Conservation (phyloP, 1,140 invertebrate genomes). For the Helicoverpa armigera region DNA sequence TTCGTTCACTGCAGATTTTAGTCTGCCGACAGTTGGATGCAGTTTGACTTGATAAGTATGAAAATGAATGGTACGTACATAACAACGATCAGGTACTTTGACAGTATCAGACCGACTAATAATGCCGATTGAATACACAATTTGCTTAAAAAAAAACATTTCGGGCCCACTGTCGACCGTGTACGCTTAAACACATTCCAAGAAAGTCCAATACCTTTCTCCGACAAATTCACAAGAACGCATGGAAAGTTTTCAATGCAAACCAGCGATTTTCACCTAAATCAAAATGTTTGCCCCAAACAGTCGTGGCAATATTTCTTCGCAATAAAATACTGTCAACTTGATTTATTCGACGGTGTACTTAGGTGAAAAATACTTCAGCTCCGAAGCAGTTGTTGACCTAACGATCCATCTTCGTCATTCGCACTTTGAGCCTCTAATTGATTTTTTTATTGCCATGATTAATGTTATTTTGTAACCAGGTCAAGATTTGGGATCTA, state of each 20-base stretch:
- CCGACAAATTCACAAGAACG: not conserved
- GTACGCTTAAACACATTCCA: too few species aligned
- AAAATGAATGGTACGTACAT: too few species aligned
- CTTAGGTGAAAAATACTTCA: slow-evolving; percentile 36
- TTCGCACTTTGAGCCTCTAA: slow-evolving; percentile 23
- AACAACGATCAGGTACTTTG: too few species aligned
- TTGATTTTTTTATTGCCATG: slow-evolving; percentile 31
- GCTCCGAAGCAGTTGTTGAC: slow-evolving; percentile 13
- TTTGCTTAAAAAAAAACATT: too few species aligned
- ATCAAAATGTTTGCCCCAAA: slow-evolving; percentile 13
- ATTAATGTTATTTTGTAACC: slow-evolving; percentile 24
- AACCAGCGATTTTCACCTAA: slow-evolving; percentile 6
- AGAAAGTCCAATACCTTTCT: too few species aligned
- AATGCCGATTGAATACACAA: too few species aligned
- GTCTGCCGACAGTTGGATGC: too few species aligned
- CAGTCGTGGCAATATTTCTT: slow-evolving; percentile 25
- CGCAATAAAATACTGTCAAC: slow-evolving; percentile 43
- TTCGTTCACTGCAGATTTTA: too few species aligned
- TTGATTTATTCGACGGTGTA: slow-evolving; percentile 33
- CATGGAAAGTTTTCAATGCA: not conserved
- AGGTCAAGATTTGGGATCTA: not conserved
- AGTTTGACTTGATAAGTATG: too few species aligned
- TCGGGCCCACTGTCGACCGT: too few species aligned
- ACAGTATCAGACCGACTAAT: too few species aligned
- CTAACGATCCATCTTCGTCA: slow-evolving; percentile 37